Evolutionary conservation across 2,113 vertebrate genomes (phyloP).

Genomic region (Paralichthys olivaceus): DNA sequence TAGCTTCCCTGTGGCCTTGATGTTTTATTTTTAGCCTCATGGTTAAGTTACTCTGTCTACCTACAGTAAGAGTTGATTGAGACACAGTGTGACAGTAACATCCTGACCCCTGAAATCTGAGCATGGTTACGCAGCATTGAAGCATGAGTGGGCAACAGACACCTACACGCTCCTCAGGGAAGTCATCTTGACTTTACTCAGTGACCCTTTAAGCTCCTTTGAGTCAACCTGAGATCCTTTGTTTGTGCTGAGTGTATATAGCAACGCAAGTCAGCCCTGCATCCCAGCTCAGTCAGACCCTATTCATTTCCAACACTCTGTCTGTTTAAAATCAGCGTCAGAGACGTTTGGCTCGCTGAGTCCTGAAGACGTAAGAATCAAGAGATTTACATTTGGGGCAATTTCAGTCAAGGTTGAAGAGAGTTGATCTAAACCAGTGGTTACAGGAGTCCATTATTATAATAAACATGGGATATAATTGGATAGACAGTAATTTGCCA

Average conservation of each 20-base stretch:
- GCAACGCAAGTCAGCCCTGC: conserved; percentile 58
- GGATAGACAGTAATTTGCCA: neutral
- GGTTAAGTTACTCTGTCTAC: neutral
- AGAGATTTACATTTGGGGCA: conserved; percentile 33
- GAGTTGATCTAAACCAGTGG: conserved; percentile 27
- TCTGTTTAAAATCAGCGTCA: conserved; percentile 69
- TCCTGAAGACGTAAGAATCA: conserved; percentile 6
- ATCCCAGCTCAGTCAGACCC: conserved; percentile 38
- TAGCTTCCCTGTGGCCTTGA: conserved; percentile 10
- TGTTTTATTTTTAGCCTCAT: conserved; percentile 10
- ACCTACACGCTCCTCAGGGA: conserved; percentile 45
- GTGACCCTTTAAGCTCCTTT: conserved; percentile 27
- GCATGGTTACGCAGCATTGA: conserved; percentile 43
- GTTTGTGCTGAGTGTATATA: conserved; percentile 61
- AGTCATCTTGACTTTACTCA: conserved; percentile 31
- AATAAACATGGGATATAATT: conserved; percentile 25
- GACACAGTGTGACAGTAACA: conserved; percentile 22
- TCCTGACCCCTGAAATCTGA: conserved; percentile 53
- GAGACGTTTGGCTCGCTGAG: conserved; percentile 41
- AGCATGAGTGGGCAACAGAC: conserved; percentile 32
- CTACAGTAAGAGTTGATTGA: conserved; percentile 21
- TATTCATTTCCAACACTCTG: conserved; percentile 47
- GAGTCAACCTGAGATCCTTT: conserved; percentile 44
- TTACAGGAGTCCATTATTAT: conserved; percentile 9
- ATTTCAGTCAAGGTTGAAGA: conserved; percentile 27